Conservation (phyloP, 2,797 vertebrate species). For the Silurus aristotelis region DNA sequence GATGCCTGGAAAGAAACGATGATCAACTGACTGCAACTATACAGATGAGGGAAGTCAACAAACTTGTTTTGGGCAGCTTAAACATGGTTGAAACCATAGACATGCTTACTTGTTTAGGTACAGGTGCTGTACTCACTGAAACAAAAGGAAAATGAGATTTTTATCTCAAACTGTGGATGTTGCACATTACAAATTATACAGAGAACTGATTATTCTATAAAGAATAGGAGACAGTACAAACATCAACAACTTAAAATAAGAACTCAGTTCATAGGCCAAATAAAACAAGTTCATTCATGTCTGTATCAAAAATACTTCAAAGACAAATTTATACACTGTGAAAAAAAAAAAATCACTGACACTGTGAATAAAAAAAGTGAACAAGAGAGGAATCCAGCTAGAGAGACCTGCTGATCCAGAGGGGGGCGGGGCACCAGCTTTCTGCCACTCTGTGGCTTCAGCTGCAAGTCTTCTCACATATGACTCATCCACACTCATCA, state of each 20-base stretch:
- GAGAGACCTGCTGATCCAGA: constrained; percentile 92
- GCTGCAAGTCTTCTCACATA: constrained; percentile 91
- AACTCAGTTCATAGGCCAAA: background rate
- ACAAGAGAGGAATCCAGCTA: background rate
- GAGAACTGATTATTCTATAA: background rate
- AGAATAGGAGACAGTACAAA: background rate
- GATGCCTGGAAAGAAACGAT: constrained; percentile 71
- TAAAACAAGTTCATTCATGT: background rate
- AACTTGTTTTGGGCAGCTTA: background rate
- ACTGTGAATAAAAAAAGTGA: background rate
- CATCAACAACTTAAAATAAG: constrained; percentile 13
- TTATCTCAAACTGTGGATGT: constrained; percentile 27
- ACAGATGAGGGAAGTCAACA: background rate
- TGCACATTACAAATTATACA: background rate
- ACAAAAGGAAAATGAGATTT: constrained; percentile 55
- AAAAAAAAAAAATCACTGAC: background rate
- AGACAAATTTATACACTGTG: background rate
- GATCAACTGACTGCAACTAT: background rate
- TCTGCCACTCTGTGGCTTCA: constrained; percentile 96
- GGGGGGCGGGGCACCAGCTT: constrained; percentile 91
- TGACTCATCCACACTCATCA: constrained; percentile 90
- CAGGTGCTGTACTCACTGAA: constrained; percentile 97
- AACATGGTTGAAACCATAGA: background rate
- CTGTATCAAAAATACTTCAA: background rate
- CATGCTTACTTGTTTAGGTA: constrained; percentile 89